A percentile compares a stretch with the other conserved stretches of the same genome.
Conservation (phyloP, 2,113 vertebrate species). For the Passer montanus region DNA sequence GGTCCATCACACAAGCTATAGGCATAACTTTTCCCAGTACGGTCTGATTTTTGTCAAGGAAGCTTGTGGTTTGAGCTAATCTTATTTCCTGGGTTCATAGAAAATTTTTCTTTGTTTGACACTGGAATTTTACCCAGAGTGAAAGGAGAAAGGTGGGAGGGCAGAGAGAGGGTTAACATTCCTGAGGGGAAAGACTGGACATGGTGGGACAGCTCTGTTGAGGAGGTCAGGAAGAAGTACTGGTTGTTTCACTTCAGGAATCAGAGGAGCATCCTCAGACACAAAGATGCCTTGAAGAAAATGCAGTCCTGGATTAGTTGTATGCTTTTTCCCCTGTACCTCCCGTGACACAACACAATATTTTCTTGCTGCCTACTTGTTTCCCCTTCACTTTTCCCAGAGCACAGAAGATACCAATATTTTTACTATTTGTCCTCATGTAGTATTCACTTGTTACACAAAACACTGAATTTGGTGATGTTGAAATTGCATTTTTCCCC, state of each 20-base stretch:
- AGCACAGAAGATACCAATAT: not conserved
- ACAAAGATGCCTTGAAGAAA: not conserved
- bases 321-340: not conserved
- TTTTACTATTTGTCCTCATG: not conserved
- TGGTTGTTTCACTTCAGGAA: not conserved
- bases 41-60: not conserved
- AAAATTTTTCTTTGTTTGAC: not conserved
- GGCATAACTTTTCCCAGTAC: not conserved
- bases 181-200: not conserved
- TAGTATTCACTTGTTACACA: not conserved
- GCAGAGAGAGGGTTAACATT: not conserved
- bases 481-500: not conserved
- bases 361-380: not conserved
- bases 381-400: not conserved
- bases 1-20: not conserved
- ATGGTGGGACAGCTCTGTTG: not conserved
- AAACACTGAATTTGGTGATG: not conserved
- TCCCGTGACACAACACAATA: accelerated
- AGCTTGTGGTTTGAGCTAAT: not conserved
- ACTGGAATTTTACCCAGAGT: not conserved
- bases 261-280: not conserved
- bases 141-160: not conserved
- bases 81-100: conserved; percentile 1
- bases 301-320: not conserved
- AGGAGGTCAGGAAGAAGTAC: not conserved